Evolutionary conservation across 1,140 invertebrate species (phyloP).

Genomic region (Calosoma granatense): DNA sequence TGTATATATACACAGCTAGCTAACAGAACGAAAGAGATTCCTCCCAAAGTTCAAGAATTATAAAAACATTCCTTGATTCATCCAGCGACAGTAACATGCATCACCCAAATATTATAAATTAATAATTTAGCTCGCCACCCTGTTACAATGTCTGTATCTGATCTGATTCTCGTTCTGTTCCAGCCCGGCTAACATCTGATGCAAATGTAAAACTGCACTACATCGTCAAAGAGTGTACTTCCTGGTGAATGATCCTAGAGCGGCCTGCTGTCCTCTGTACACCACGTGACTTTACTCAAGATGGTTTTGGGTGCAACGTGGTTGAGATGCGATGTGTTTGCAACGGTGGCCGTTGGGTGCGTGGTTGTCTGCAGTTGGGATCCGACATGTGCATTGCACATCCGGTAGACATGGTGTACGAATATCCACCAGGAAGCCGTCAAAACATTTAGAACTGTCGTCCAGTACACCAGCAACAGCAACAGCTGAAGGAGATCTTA

Average conservation of each 20-base stretch:
- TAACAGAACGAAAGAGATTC: too few species aligned
- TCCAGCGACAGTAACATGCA: too few species aligned
- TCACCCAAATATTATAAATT: too few species aligned
- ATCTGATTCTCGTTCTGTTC: background rate
- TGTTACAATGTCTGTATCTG: background rate
- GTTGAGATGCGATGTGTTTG: background rate
- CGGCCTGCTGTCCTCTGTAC: too few species aligned
- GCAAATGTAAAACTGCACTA: background rate
- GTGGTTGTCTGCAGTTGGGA: background rate
- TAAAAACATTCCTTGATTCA: too few species aligned
- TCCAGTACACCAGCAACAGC: background rate
- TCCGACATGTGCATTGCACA: background rate
- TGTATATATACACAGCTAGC: too few species aligned
- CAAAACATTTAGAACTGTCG: too few species aligned
- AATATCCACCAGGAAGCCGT: too few species aligned
- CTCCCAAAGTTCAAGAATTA: too few species aligned
- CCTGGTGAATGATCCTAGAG: too few species aligned
- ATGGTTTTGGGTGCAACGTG: background rate
- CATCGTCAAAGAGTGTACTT: background rate
- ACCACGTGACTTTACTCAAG: background rate
- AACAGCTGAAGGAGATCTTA: background rate
- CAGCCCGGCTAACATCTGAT: background rate
- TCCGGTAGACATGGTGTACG: background rate
- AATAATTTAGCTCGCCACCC: too few species aligned
- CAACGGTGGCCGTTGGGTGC: background rate